These are phyloP conservation scores for Volucella zonaria DNA, from an alignment of 2,888 invertebrate genomes.

Conservation along the genomic window DNA sequence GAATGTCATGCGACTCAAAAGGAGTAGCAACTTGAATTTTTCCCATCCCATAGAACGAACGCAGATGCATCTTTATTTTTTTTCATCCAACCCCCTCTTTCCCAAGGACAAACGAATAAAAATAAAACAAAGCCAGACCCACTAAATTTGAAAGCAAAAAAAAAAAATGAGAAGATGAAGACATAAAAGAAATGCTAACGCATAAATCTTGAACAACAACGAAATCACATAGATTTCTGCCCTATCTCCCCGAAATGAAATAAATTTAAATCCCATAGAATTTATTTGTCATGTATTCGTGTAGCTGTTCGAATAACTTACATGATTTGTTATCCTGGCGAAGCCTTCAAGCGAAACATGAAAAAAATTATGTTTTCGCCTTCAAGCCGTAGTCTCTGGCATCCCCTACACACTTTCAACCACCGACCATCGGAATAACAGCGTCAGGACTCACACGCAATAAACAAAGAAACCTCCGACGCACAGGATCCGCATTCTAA, in stretches of 20 bases:
- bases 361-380: slow-evolving; percentile 7
- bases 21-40: not conserved
- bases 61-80: not conserved
- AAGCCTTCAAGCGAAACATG: slow-evolving; percentile 35
- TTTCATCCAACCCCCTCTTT: not conserved
- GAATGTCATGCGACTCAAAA: not conserved
- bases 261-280: slow-evolving; percentile 72
- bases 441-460: slow-evolving; percentile 1
- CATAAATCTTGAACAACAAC: slow-evolving; percentile 61
- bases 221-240: slow-evolving; percentile 39
- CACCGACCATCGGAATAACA: not conserved
- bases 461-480: slow-evolving; percentile 30
- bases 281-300: slow-evolving; percentile 71
- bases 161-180: slow-evolving; percentile 16
- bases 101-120: not conserved
- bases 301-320: slow-evolving; percentile 65
- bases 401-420: not conserved
- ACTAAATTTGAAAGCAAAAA: not conserved
- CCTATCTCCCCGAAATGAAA: slow-evolving; percentile 29
- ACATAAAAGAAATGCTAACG: slow-evolving; percentile 16
- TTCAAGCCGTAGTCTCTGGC: not conserved
- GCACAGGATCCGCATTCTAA: slow-evolving; percentile 60
- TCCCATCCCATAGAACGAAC: not conserved
- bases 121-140: no score
- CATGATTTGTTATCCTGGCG: slow-evolving; percentile 68